Conservation (phyloP, 1,140 invertebrate species). For the Drosophila funebris region DNA sequence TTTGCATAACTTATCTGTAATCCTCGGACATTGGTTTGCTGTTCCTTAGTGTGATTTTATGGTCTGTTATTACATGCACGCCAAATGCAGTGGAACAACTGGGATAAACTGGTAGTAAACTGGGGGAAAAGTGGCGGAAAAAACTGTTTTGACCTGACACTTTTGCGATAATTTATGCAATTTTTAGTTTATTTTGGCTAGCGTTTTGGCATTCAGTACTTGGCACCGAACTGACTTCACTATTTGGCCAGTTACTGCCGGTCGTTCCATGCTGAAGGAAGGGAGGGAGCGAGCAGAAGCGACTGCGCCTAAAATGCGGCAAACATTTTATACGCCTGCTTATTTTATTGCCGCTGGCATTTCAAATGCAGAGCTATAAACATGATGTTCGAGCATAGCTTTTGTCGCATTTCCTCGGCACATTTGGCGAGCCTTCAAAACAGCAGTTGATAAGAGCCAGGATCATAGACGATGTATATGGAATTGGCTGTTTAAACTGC, state of each 20-base stretch:
- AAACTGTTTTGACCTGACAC: constrained; percentile 28
- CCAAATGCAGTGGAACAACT: constrained; percentile 69
- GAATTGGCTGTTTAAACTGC: constrained; percentile 9
- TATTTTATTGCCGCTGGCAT: constrained; percentile 47
- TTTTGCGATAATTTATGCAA: constrained; percentile 63
- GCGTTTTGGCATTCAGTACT: constrained; percentile 17
- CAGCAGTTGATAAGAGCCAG: constrained; percentile 1
- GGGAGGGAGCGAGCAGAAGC: background rate
- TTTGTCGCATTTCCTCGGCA: constrained; percentile 70
- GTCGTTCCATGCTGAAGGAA: background rate
- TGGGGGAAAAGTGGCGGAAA: background rate
- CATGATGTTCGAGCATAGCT: constrained; percentile 50
- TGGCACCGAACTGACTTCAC: constrained; percentile 40
- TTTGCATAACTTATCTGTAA: constrained; percentile 48
- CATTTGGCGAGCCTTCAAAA: constrained; percentile 63
- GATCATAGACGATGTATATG: background rate
- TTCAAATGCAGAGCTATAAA: constrained; percentile 54
- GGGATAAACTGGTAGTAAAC: constrained; percentile 1
- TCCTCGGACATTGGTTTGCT: constrained; percentile 1
- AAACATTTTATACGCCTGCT: constrained; percentile 49
- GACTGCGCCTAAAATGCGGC: constrained; percentile 68
- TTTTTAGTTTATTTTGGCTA: constrained; percentile 61
- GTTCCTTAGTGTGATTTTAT: constrained; percentile 59
- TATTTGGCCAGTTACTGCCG: background rate
- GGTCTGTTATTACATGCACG: constrained; percentile 59